Percentiles rank a stretch among this genome's conserved stretches.
Conservation (phyloP, 2,113 vertebrate species). For the Enhydra lutris region DNA sequence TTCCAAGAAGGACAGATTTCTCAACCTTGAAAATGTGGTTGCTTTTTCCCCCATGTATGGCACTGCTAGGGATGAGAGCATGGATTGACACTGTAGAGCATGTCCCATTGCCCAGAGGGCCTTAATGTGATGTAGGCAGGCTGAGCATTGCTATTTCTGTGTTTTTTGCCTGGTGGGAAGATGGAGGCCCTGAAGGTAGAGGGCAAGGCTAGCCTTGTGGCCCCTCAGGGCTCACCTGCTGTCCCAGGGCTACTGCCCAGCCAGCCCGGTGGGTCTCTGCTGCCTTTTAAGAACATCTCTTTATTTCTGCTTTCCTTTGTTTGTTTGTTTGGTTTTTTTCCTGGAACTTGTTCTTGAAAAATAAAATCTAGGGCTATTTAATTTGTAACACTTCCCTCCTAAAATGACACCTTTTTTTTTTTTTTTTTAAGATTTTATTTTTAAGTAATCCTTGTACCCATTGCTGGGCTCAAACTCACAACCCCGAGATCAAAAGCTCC, state of each 20-base stretch:
- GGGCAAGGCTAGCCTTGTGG: accelerated
- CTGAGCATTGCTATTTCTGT: neutral
- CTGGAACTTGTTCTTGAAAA: neutral
- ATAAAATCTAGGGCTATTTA: neutral
- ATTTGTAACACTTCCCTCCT: neutral
- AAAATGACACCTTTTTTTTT: neutral
- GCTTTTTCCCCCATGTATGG: neutral
- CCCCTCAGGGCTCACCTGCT: neutral
- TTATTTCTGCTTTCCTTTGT: neutral
- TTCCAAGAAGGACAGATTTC: neutral
- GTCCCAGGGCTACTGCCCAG: accelerated
- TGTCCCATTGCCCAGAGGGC: neutral
- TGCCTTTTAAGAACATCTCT: neutral
- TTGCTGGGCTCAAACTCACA: neutral
- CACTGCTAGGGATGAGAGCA: too few species aligned
- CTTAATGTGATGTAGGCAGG: neutral
- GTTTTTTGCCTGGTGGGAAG: neutral
- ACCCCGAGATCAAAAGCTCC: neutral
- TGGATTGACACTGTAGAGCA: neutral
- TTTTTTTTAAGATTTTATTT: neutral
- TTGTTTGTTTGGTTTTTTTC: neutral
- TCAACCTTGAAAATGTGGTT: neutral
- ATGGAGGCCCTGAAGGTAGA: neutral
- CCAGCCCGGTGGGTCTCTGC: neutral
- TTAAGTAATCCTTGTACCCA: neutral